phyloP scores from a whole-genome alignment of 2,797 vertebrate genomes.

The Benthosema pterotum region DNA sequence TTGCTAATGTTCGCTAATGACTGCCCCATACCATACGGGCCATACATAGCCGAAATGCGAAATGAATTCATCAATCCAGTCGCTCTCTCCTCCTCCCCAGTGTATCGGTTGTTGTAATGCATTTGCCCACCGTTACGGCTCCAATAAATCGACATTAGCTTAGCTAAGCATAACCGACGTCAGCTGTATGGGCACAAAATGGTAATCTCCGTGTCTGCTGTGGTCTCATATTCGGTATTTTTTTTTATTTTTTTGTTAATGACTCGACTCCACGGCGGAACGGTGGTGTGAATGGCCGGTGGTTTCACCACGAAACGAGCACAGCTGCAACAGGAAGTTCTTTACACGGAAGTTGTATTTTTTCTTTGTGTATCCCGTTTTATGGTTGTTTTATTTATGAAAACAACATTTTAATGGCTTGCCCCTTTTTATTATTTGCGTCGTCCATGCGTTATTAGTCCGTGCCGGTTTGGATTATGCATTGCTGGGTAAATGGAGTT shows the following conservation, averaged over 20 bases:
- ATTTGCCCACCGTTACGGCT: not conserved
- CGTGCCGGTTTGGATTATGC: slow-evolving; percentile 57
- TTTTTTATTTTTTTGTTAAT: slow-evolving; percentile 35
- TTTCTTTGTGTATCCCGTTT: slow-evolving; percentile 88
- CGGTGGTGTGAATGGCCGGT: slow-evolving; percentile 45
- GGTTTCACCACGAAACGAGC: slow-evolving; percentile 73
- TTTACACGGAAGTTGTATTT: slow-evolving; percentile 84
- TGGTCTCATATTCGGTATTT: slow-evolving; percentile 46
- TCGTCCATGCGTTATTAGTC: slow-evolving; percentile 25
- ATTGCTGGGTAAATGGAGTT: slow-evolving; percentile 55
- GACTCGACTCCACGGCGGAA: slow-evolving; percentile 73
- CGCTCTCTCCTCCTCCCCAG: not conserved
- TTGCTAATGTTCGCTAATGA: not conserved
- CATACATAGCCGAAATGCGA: too few species aligned
- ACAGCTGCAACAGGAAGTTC: slow-evolving; percentile 82
- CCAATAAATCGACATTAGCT: not conserved
- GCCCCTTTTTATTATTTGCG: slow-evolving; percentile 35
- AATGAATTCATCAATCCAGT: not conserved
- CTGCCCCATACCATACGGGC: too few species aligned
- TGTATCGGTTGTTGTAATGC: not conserved
- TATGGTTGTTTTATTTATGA: slow-evolving; percentile 80
- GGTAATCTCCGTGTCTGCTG: not conserved
- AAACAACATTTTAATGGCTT: slow-evolving; percentile 70
- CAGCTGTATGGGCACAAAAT: slow-evolving; percentile 2
- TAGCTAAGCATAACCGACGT: not conserved